Evolutionary conservation across 2,888 invertebrate species (phyloP).

Genomic region (Sycophila texana): DNA sequence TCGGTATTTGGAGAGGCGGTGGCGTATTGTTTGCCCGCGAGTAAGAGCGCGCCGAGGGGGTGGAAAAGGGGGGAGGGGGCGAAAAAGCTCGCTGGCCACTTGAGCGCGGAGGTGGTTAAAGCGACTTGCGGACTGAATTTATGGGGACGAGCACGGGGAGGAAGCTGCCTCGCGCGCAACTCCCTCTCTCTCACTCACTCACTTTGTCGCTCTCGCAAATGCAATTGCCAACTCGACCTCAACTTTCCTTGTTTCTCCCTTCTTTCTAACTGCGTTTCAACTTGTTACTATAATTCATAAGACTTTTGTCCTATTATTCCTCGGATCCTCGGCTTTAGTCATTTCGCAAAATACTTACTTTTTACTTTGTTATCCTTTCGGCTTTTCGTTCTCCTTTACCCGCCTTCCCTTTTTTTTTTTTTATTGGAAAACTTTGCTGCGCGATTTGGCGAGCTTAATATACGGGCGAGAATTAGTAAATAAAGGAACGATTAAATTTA

Average conservation of each 20-base stretch:
- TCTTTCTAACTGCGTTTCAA: constrained; percentile 17
- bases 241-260: constrained; percentile 39
- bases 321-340: no score
- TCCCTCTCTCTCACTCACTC: constrained; percentile 18
- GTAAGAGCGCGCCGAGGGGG: no score
- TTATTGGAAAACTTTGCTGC: no score
- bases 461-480: no score
- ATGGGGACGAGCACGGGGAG: background rate
- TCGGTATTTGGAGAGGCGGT: constrained; percentile 5
- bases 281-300: constrained; percentile 18
- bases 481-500: no score
- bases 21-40: no score
- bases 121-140: constrained; percentile 35
- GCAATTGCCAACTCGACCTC: constrained; percentile 18
- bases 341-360: no score
- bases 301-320: background rate
- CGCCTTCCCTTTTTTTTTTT: no score
- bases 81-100: background rate
- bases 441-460: no score
- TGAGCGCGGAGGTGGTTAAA: constrained; percentile 21
- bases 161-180: background rate
- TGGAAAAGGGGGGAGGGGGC: background rate
- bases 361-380: background rate
- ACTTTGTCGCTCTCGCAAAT: background rate
- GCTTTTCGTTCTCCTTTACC: background rate